A percentile compares a stretch with the other conserved stretches of the same genome.
Conservation (phyloP, 2,888 invertebrate genomes). For the Epinotia bilunana region DNA sequence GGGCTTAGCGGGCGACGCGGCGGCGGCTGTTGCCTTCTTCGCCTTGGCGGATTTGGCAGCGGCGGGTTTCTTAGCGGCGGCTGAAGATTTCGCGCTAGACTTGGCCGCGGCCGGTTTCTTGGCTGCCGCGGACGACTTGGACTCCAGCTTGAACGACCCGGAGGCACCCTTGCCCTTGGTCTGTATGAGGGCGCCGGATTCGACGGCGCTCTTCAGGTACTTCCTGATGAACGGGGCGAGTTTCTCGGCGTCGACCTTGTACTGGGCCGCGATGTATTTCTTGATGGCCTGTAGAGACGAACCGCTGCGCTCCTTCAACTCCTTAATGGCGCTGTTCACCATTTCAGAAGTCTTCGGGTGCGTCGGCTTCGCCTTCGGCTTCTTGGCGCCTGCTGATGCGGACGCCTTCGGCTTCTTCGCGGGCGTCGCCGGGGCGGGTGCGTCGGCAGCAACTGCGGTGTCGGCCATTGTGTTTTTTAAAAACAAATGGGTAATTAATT, state of each 20-base stretch:
- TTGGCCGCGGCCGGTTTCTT: conserved; percentile 47
- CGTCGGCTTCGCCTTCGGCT: conserved; percentile 64
- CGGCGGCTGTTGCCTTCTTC: no score
- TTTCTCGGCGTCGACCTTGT: conserved; percentile 84
- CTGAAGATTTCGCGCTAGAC: no score
- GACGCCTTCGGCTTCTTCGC: conserved; percentile 59
- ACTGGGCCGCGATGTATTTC: conserved; percentile 86
- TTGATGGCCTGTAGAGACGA: conserved; percentile 85
- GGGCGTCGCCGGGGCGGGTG: no score
- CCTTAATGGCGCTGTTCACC: conserved; percentile 76
- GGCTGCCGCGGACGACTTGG: no score
- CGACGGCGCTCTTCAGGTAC: conserved; percentile 84
- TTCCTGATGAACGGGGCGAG: conserved; percentile 84
- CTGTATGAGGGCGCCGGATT: conserved; percentile 77
- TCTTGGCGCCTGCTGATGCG: conserved; percentile 52
- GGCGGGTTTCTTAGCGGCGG: no score
- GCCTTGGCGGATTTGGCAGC: no score
- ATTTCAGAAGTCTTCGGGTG: conserved; percentile 56
- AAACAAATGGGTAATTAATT: no score
- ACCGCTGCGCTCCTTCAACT: conserved; percentile 84
- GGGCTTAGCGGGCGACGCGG: no score
- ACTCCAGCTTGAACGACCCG: conserved; percentile 50
- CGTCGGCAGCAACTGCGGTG: conserved; percentile 49
- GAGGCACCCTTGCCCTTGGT: no score
- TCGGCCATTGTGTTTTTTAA: conserved; percentile 42